Base-by-base conservation (phyloP, 2,113 vertebrate species). In the Gallinago jamesoni region DNA sequence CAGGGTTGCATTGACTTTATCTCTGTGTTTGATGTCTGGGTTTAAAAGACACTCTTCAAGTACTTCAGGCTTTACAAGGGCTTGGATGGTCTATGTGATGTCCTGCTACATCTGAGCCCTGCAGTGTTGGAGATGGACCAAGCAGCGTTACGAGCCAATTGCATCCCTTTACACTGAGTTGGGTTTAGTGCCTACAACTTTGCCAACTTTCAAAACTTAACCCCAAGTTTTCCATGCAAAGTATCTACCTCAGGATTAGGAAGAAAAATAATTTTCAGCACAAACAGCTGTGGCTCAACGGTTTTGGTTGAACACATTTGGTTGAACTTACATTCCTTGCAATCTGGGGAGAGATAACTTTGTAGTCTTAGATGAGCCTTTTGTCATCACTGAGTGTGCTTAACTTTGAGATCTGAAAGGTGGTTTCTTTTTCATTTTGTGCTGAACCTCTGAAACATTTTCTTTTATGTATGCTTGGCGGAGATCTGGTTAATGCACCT, bases 81-180 rank as follows among this genome's bases (percentile, higher is more conserved):
- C 3, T 14, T 83, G 27, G 43, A 10, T 79, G 55, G 22, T 70
- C 17, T n/a, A 3, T 60, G 21, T 73, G 53, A 4, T 15, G 30
- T 62, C 31, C 22, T 31, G 8, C 43, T 74, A 31, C 37, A 12
- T 18, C 20, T 37, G 53, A 28, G 27, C 14, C 43, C 63, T 62
- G 45, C 57, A 7, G 23, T 12, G 22, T 1, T 50, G n/a, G 62
- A 76, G 63, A 2, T 12, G 43, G 53, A 72, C 59, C 62, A 31
- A n/a, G 52, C 11, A 24, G 56, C 12, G 1, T 24, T 72, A 33
- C 60, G 27, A 67, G 33, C 37, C 37, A 28, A 23, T 35, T 3
- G 1, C 35, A 25, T 30, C 47, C 60, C 69, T 59, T 72, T 43
- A 37, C 6, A 3, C 23, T 63, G 39, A 0, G 0, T 4, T 64